Percentiles rank a stretch among this genome's conserved stretches.
Conservation (phyloP, 35 echinoderm and acorn worm species). For the Chiridota heheva region DNA sequence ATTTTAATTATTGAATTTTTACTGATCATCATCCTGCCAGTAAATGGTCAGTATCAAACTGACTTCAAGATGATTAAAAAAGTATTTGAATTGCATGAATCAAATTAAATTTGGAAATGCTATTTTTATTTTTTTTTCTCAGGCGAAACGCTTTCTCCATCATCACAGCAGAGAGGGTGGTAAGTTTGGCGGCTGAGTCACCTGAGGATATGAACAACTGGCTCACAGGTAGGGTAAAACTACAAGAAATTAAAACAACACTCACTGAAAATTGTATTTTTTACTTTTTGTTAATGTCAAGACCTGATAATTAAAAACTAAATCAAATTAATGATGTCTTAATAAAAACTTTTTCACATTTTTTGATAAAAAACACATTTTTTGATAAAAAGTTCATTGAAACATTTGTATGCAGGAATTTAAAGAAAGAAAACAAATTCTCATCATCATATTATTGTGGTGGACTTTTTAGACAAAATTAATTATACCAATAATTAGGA, state of each 20-base stretch:
- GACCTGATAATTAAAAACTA: no score
- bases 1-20: neutral
- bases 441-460: no score
- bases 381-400: no score
- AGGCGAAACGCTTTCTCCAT: constrained; percentile 98
- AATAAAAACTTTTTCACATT: no score
- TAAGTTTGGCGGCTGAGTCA: constrained; percentile 73
- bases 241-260: neutral
- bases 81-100: neutral
- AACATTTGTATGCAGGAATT: no score
- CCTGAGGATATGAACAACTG: constrained; percentile 97
- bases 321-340: no score
- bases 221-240: constrained; percentile 76
- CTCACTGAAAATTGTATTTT: no score
- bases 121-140: constrained; percentile 24
- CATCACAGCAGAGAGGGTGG: constrained; percentile 92
- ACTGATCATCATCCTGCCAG: neutral
- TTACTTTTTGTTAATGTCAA: no score
- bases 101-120: neutral
- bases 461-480: no score
- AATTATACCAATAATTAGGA: no score
- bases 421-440: no score
- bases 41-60: neutral
- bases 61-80: neutral
- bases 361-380: no score